Evolutionary conservation across 1,140 invertebrate species (phyloP), one percentile per base, ranked within the genome.

Genomic region (Zaprionus camerounensis): DNA sequence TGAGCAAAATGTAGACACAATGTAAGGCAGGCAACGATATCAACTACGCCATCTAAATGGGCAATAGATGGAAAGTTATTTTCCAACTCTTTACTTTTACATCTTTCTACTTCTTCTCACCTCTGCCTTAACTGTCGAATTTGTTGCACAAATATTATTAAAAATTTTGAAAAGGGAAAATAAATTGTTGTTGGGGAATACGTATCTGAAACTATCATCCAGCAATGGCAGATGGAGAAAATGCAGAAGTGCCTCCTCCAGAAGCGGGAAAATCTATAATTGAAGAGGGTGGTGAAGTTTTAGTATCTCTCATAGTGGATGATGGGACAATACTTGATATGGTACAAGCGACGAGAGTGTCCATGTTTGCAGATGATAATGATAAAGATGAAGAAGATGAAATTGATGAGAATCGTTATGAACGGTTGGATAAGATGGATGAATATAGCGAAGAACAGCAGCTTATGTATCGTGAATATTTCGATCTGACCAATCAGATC

Each of bases 381-480:
- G 63, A 28, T 15, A 55, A 67, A 31, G 46, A 3, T 13, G 36
- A 82, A 15, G 46, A 24, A 0, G 62, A 44, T 7, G 41, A 51
- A 4, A n/a, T 41, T 6, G 82, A 83, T 31, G 28, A 31, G 28
- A 31, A 31, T 72, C 83, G 31, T 0, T 88, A 84, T 13, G 81
- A 81, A 41, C 38, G 65, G 3, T 41, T 87, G 0, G n/a, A 81
- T 17, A 46, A 73, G 24, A 41, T 63, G 11, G 73, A 49, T 1
- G 34, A 63, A 4, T 84, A 88, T 2, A 80, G 76, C n/a, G 81
- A 81, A 1, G 69, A 79, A 17, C 65, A 88, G 34, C 41, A 58
- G 20, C 49, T 34, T 5, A 76, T 73, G 68, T 87, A 87, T 46
- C 64, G 56, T 9, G 84, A 87, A 44, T 87, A 87, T 59, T 31